Conservation (phyloP, 2,113 vertebrate species). For the Serilophus lunatus region DNA sequence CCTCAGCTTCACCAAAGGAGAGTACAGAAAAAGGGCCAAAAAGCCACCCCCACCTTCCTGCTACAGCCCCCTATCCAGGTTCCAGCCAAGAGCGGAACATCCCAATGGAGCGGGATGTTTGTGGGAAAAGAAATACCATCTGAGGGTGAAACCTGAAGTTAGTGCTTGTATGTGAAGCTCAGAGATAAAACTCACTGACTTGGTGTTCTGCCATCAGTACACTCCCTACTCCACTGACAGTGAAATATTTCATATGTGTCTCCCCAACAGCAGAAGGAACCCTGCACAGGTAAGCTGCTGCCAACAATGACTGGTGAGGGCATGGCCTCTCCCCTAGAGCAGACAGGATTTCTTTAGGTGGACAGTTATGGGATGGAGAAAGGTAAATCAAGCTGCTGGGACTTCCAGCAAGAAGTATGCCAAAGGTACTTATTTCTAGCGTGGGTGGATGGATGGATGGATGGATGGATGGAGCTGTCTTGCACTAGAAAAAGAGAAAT, state of each 20-base stretch:
- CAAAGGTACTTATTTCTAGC: background rate
- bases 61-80: background rate
- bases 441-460: background rate
- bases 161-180: background rate
- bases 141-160: background rate
- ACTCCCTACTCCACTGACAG: background rate
- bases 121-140: background rate
- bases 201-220: constrained; percentile 35
- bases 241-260: background rate
- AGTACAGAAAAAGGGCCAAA: background rate
- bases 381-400: background rate
- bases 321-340: background rate
- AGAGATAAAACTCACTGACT: constrained; percentile 22
- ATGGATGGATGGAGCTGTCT: background rate
- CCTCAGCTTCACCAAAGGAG: background rate
- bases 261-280: background rate
- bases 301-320: fast-evolving
- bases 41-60: background rate
- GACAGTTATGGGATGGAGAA: background rate
- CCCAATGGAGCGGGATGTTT: background rate
- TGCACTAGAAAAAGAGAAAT: background rate
- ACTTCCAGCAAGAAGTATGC: background rate
- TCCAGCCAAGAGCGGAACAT: background rate
- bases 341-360: background rate
- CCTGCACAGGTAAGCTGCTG: background rate